Evolutionary conservation across 2,113 vertebrate species (phyloP).

Genomic region (Prunella fulvescens): DNA sequence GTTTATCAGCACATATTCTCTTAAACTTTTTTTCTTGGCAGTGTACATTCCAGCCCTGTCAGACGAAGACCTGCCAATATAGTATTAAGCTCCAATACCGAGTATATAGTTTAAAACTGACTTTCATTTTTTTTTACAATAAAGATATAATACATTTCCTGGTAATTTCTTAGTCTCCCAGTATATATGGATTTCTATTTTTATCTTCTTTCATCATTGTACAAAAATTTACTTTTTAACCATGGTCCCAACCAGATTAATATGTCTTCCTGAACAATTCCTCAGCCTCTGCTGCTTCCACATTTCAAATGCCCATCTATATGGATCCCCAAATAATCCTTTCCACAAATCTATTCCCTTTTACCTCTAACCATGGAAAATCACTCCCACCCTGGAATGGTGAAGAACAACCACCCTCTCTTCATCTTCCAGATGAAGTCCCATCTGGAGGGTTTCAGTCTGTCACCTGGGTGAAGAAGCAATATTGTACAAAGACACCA

Average conservation of each 20-base stretch:
- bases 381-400: rapidly evolving
- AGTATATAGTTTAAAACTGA: background rate
- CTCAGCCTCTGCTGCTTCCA: background rate
- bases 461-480: background rate
- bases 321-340: background rate
- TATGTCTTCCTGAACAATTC: background rate
- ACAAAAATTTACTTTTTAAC: background rate
- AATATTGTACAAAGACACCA: rapidly evolving
- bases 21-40: background rate
- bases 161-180: background rate
- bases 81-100: background rate
- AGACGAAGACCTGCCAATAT: background rate
- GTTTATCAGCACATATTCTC: background rate
- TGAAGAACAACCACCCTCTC: background rate
- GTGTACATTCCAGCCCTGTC: background rate
- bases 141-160: background rate
- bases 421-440: background rate
- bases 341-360: background rate
- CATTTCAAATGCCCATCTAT: background rate
- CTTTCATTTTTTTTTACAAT: background rate
- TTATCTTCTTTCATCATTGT: background rate
- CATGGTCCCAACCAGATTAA: background rate
- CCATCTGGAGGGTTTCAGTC: background rate
- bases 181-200: background rate
- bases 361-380: background rate